These are phyloP conservation scores for Pedicia rivosa DNA, from an alignment of 2,888 invertebrate genomes.

Conservation along the genomic window DNA sequence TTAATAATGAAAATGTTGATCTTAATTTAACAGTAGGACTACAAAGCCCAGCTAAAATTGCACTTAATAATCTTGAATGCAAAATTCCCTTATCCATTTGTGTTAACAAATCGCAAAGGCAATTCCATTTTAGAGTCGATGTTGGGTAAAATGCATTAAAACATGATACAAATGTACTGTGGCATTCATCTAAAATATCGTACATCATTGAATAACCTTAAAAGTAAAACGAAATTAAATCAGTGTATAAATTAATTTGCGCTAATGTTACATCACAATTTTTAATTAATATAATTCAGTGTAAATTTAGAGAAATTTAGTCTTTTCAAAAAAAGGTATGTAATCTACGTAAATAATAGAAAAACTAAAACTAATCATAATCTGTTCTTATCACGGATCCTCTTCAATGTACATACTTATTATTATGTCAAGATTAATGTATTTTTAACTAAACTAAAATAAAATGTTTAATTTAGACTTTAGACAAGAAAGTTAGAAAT, in stretches of 20 bases:
- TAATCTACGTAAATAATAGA: too few relatives aligned
- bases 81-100: conserved; percentile 36
- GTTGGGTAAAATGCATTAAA: conserved; percentile 96
- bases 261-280: too few relatives aligned
- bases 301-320: too few relatives aligned
- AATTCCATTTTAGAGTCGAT: conserved; percentile 81
- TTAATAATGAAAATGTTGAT: conserved; percentile 57
- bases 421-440: too few relatives aligned
- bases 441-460: too few relatives aligned
- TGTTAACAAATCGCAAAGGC: conserved; percentile 67
- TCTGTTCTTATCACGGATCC: too few relatives aligned
- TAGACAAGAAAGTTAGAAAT: too few relatives aligned
- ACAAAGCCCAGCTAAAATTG: conserved; percentile 74
- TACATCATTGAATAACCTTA: conserved; percentile 43
- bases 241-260: not conserved
- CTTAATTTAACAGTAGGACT: conserved; percentile 57
- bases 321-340: too few relatives aligned
- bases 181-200: conserved; percentile 75
- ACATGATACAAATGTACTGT: conserved; percentile 77
- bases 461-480: too few relatives aligned
- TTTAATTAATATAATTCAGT: too few relatives aligned
- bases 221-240: not conserved
- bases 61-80: conserved; percentile 45
- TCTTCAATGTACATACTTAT: too few relatives aligned
- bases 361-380: too few relatives aligned